These are phyloP conservation scores for Drosophila pullipes DNA, from an alignment of 2,888 invertebrate species.

Conservation along the genomic window DNA sequence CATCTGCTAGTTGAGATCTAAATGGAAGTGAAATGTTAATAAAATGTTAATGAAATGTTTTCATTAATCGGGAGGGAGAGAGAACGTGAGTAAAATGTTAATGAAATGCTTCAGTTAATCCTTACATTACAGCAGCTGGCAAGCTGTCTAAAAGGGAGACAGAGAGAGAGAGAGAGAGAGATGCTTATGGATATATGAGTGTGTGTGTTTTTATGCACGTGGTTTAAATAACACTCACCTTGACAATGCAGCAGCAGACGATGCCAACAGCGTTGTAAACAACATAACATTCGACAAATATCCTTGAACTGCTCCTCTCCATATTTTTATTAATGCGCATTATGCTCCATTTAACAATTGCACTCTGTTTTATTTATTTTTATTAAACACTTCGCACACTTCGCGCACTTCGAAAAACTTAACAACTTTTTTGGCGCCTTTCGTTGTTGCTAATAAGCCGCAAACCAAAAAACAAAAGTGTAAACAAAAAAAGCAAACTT, in stretches of 20 bases:
- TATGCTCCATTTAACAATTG: background rate
- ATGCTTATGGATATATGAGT: background rate
- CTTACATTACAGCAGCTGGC: background rate
- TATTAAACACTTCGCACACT: background rate
- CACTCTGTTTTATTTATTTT: constrained; percentile 25
- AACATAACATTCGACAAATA: constrained; percentile 1
- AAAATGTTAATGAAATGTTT: no score
- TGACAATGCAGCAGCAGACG: constrained; percentile 42
- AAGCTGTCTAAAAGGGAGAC: constrained; percentile 1
- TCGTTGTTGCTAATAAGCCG: constrained; percentile 35
- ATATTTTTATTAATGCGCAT: constrained; percentile 34
- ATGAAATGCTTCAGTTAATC: background rate
- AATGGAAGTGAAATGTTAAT: background rate
- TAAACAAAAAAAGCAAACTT: constrained; percentile 34
- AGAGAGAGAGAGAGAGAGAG: background rate
- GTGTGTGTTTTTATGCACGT: constrained; percentile 34
- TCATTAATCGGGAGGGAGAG: background rate
- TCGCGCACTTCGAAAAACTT: constrained; percentile 19
- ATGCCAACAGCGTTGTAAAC: constrained; percentile 14
- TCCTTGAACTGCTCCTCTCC: constrained; percentile 35
- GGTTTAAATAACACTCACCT: constrained; percentile 47
- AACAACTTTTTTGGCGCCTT: constrained; percentile 59
- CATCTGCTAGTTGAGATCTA: background rate
- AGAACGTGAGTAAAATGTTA: background rate
- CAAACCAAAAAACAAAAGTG: constrained; percentile 7